phyloP scores from a whole-genome alignment of 2,797 vertebrate species.

The Enteromius treurensis region DNA sequence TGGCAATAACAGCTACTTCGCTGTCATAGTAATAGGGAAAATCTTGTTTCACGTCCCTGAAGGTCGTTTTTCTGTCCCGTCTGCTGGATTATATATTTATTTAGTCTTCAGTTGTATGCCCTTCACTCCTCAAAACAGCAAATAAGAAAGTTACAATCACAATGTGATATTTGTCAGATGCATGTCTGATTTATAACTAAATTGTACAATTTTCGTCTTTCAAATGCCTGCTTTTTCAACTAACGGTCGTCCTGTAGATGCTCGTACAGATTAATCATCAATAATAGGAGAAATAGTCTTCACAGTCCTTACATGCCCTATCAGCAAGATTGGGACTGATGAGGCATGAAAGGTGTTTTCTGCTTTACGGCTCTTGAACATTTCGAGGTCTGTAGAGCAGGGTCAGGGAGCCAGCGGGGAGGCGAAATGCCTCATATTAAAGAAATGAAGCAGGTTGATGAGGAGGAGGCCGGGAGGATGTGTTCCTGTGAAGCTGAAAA shows the following conservation, averaged over 20 bases:
- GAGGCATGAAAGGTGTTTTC: slow-evolving; percentile 23
- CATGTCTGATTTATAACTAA: not conserved
- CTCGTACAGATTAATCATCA: not conserved
- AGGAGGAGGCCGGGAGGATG: not conserved
- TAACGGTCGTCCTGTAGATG: not conserved
- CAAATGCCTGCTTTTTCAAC: not conserved
- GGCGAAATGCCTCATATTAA: slow-evolving; percentile 13
- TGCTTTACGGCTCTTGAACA: not conserved
- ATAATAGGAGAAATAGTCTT: not conserved
- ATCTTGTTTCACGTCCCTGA: not conserved
- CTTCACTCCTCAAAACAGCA: not conserved
- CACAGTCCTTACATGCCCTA: not conserved
- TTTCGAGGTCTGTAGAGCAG: not conserved
- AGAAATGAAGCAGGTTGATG: slow-evolving; percentile 28
- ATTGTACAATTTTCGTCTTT: not conserved
- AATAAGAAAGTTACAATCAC: not conserved
- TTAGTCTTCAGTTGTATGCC: not conserved
- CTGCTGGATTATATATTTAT: slow-evolving; percentile 22
- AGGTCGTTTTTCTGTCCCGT: not conserved
- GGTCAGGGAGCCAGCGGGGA: slow-evolving; percentile 8
- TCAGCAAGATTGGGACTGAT: slow-evolving; percentile 30
- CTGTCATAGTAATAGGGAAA: not conserved
- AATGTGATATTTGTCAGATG: not conserved
- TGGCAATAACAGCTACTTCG: not conserved
- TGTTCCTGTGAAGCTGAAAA: slow-evolving; percentile 1